Evolutionary conservation across 2,888 invertebrate genomes (phyloP).

Genomic region (Myathropa florea): DNA sequence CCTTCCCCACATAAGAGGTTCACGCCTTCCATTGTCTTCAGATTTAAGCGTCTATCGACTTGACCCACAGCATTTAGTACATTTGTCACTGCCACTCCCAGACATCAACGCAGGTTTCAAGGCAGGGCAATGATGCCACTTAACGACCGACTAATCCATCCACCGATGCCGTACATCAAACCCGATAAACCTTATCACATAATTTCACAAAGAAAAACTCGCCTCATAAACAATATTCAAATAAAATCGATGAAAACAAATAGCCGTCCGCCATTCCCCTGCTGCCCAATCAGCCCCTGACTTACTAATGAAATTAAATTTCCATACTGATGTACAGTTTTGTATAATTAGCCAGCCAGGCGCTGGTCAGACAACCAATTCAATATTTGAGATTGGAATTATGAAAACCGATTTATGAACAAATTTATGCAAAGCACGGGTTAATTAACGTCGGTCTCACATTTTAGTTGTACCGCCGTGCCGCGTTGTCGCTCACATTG

Average conservation of each 20-base stretch:
- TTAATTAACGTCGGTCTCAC: slow-evolving; percentile 58
- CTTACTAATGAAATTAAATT: slow-evolving; percentile 61
- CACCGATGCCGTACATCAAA: not conserved
- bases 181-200: slow-evolving; percentile 36
- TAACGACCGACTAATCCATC: not conserved
- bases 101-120: not conserved
- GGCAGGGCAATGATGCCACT: not conserved
- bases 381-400: slow-evolving; percentile 35
- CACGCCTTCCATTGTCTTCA: not conserved
- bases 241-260: slow-evolving; percentile 43
- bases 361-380: slow-evolving; percentile 42
- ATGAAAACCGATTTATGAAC: slow-evolving; percentile 24
- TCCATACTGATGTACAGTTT: slow-evolving; percentile 58
- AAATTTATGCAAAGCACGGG: slow-evolving; percentile 59
- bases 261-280: slow-evolving; percentile 10
- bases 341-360: slow-evolving; percentile 47
- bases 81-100: not conserved
- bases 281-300: slow-evolving; percentile 25
- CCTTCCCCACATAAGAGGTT: not conserved
- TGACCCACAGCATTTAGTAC: not conserved
- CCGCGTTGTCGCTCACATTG: not conserved
- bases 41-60: not conserved
- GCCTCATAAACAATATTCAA: slow-evolving; percentile 16
- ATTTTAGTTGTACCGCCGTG: slow-evolving; percentile 19
- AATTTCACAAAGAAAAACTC: slow-evolving; percentile 15